Conservation (phyloP, 2,797 vertebrate species). For the Echeneis naucrates region DNA sequence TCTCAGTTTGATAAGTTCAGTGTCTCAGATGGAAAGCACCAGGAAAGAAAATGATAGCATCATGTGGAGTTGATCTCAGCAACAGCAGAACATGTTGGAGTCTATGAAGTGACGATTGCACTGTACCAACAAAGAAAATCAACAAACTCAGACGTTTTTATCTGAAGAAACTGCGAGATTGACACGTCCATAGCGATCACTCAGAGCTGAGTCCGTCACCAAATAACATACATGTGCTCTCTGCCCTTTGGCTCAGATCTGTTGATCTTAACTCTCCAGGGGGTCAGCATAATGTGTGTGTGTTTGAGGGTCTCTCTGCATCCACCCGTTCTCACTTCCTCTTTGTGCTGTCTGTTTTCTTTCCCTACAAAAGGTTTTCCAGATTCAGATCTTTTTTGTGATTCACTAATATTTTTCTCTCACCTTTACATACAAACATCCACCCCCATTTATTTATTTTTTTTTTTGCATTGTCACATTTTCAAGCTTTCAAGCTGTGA, state of each 20-base stretch:
- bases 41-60: background rate
- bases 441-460: background rate
- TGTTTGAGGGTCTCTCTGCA: background rate
- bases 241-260: conserved; percentile 12
- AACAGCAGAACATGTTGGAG: background rate
- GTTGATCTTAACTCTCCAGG: conserved; percentile 12
- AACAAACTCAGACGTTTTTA: background rate
- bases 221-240: conserved; percentile 21
- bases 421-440: background rate
- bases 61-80: background rate
- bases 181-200: background rate
- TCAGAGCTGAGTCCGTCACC: background rate
- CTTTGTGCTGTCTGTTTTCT: background rate
- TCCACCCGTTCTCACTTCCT: background rate
- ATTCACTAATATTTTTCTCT: background rate
- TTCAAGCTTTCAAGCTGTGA: conserved; percentile 22
- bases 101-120: background rate
- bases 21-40: conserved; percentile 3
- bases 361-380: conserved; percentile 9
- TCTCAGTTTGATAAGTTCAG: conserved; percentile 4
- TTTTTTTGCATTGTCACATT: no score
- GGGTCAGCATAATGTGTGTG: conserved; percentile 9
- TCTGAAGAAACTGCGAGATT: background rate
- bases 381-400: background rate
- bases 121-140: background rate